These are phyloP conservation scores for Orthonevra nobilis DNA, from an alignment of 2,888 invertebrate species.

Conservation along the genomic window DNA sequence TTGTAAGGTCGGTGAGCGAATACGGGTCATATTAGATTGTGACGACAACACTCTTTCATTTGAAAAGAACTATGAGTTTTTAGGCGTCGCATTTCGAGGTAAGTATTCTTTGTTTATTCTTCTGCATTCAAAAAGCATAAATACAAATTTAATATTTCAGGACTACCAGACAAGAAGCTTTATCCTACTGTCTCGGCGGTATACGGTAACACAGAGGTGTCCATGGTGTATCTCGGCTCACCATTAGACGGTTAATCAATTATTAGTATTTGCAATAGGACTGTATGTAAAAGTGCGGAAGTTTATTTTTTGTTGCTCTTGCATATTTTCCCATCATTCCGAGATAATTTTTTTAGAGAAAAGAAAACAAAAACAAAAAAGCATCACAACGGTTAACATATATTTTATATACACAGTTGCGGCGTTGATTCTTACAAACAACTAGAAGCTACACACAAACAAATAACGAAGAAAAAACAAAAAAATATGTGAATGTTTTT, in stretches of 20 bases:
- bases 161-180: constrained; percentile 94
- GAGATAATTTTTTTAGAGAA: constrained; percentile 35
- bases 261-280: constrained; percentile 50
- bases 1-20: constrained; percentile 95
- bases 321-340: constrained; percentile 45
- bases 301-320: constrained; percentile 53
- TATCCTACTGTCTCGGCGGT: constrained; percentile 98
- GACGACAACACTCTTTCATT: constrained; percentile 98
- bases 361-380: constrained; percentile 17
- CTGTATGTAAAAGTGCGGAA: constrained; percentile 30
- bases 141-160: constrained; percentile 79
- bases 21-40: constrained; percentile 98
- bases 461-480: background rate
- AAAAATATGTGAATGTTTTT: constrained; percentile 25
- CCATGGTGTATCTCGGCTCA: constrained; percentile 98
- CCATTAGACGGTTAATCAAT: constrained; percentile 94
- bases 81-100: constrained; percentile 98
- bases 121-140: no score
- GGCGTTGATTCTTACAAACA: constrained; percentile 8
- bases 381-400: constrained; percentile 55
- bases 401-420: constrained; percentile 64
- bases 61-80: constrained; percentile 98
- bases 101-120: no score
- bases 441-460: constrained; percentile 4
- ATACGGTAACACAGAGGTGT: constrained; percentile 99